Percentiles rank a stretch among this genome's conserved stretches.
phyloP scores from a whole-genome alignment of 2,113 vertebrate genomes.

The Edolisoma coerulescens region DNA sequence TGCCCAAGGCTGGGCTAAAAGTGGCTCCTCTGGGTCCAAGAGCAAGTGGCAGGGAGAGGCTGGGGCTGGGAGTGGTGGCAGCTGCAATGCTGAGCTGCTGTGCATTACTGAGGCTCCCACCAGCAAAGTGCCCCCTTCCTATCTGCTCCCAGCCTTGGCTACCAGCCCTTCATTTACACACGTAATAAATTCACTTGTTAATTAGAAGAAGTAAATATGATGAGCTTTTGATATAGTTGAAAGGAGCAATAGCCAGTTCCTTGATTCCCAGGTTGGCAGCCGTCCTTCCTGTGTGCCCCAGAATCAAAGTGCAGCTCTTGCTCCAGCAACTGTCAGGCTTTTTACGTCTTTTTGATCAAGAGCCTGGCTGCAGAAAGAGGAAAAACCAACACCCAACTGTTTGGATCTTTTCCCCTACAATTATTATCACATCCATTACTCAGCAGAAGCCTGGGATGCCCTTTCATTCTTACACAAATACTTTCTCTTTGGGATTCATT shows the following conservation, averaged over 20 bases:
- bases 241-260: conserved; percentile 20
- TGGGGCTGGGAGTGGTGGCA: neutral
- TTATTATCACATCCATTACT: conserved; percentile 57
- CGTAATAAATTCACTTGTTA: neutral
- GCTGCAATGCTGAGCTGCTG: accelerated
- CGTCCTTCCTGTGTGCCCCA: neutral
- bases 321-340: neutral
- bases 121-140: neutral
- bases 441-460: conserved; percentile 42
- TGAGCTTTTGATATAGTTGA: conserved; percentile 42
- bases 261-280: neutral
- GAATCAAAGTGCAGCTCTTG: neutral
- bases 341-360: conserved; percentile 43
- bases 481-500: conserved; percentile 60
- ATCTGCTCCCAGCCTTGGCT: neutral
- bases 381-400: conserved; percentile 5
- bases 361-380: conserved; percentile 15
- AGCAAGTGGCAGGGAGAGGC: neutral
- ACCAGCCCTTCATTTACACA: neutral
- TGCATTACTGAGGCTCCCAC: neutral
- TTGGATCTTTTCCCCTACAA: conserved; percentile 36
- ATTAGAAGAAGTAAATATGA: conserved; percentile 25
- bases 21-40: neutral
- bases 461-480: conserved; percentile 49
- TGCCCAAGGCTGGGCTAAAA: neutral